Evolutionary conservation across 2,888 invertebrate genomes (phyloP).

Genomic region (Hirtodrosophila trivittata): DNA sequence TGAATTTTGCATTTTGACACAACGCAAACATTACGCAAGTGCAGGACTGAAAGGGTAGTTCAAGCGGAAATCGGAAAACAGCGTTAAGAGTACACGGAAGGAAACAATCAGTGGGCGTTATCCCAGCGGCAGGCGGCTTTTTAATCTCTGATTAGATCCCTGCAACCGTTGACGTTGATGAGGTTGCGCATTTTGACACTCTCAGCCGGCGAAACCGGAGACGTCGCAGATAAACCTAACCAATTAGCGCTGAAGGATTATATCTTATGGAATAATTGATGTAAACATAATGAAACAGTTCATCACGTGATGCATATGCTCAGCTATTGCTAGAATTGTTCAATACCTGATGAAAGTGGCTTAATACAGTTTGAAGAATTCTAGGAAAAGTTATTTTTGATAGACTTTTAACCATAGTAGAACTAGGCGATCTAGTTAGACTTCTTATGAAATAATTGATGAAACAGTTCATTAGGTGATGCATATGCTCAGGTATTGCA

Average conservation of each 20-base stretch:
- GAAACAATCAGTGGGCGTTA: conserved; percentile 67
- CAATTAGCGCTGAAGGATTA: conserved; percentile 28
- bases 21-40: conserved; percentile 47
- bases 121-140: conserved; percentile 58
- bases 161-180: conserved; percentile 66
- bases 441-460: too few relatives aligned
- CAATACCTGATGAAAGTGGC: too few relatives aligned
- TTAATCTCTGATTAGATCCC: conserved; percentile 81
- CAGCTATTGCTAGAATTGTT: too few relatives aligned
- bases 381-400: too few relatives aligned
- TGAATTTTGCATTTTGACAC: conserved; percentile 81
- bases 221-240: not conserved
- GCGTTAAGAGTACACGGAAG: conserved; percentile 51
- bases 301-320: too few relatives aligned
- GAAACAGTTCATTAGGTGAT: too few relatives aligned
- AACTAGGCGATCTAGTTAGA: too few relatives aligned
- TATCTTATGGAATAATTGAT: not conserved
- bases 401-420: too few relatives aligned
- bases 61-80: conserved; percentile 2
- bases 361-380: too few relatives aligned
- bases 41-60: not conserved
- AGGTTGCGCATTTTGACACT: conserved; percentile 64
- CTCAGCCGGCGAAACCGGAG: not conserved
- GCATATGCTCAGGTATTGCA: too few relatives aligned
- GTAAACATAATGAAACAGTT: too few relatives aligned